A percentile compares a stretch with the other conserved stretches of the same genome.
Evolutionary conservation across 2,797 vertebrate species (phyloP).

Genomic region (Fistularia commersonii): DNA sequence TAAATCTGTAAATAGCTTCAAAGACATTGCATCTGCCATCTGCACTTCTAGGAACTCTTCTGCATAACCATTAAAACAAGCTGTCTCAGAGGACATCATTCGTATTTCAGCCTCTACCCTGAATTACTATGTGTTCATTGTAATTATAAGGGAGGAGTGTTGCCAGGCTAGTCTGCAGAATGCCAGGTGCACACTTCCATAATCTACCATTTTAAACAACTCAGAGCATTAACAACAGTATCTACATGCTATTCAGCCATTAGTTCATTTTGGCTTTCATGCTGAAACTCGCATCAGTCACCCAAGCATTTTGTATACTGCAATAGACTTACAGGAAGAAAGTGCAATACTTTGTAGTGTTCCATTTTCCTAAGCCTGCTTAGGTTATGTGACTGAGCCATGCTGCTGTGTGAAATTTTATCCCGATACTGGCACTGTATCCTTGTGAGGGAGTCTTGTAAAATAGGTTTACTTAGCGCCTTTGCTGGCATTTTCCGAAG

Average conservation of each 20-base stretch:
- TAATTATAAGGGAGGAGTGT: constrained; percentile 79
- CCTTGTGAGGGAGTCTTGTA: constrained; percentile 82
- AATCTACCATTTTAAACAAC: constrained; percentile 73
- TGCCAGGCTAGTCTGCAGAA: constrained; percentile 72
- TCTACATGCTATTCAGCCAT: constrained; percentile 66
- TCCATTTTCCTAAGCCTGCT: constrained; percentile 78
- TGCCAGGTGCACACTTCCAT: constrained; percentile 76
- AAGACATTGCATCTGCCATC: constrained; percentile 76
- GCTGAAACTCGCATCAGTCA: constrained; percentile 51
- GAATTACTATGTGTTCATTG: constrained; percentile 78
- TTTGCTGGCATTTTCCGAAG: constrained; percentile 81
- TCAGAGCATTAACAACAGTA: constrained; percentile 68
- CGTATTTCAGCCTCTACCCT: constrained; percentile 77
- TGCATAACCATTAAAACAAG: constrained; percentile 80
- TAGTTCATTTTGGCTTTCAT: constrained; percentile 63
- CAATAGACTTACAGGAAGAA: constrained; percentile 57
- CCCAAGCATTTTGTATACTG: constrained; percentile 47
- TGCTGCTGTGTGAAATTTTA: constrained; percentile 81
- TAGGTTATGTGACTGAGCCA: constrained; percentile 79
- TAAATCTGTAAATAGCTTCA: constrained; percentile 76
- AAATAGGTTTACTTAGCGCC: constrained; percentile 84
- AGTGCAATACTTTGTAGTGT: constrained; percentile 74
- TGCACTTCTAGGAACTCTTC: constrained; percentile 79
- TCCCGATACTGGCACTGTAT: constrained; percentile 78
- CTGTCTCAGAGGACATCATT: constrained; percentile 79